Percentiles rank a stretch among this genome's conserved stretches.
Evolutionary conservation across 2,113 vertebrate species (phyloP).

Genomic region (Pogonocichla stellata): DNA sequence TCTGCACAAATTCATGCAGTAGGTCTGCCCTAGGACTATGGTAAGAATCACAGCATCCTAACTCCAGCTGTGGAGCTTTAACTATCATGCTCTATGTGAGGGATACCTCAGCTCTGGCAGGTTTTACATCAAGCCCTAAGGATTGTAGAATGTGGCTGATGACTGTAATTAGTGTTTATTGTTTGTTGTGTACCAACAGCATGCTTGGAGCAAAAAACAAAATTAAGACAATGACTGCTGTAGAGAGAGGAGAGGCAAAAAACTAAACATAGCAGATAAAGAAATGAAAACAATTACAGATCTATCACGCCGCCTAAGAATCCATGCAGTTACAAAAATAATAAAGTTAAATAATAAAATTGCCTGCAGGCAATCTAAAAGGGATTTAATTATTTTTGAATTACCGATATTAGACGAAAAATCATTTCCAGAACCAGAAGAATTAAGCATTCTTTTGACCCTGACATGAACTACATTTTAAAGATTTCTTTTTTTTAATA

Average conservation of each 20-base stretch:
- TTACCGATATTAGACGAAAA: conserved; percentile 23
- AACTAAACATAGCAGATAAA: background rate
- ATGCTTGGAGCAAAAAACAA: background rate
- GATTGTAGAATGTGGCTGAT: background rate
- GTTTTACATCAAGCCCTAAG: background rate
- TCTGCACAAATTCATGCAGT: background rate
- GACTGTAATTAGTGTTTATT: conserved; percentile 16
- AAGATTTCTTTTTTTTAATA: background rate
- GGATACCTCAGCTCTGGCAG: background rate
- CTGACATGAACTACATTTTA: background rate
- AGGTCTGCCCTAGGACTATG: background rate
- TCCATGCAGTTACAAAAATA: conserved; percentile 25
- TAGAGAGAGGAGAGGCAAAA: background rate
- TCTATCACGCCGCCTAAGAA: conserved; percentile 18
- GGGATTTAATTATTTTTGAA: conserved; percentile 50
- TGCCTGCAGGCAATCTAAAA: conserved; percentile 11
- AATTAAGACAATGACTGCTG: background rate
- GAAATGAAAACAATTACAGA: conserved; percentile 40
- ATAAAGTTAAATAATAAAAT: conserved; percentile 55
- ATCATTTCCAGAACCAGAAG: background rate
- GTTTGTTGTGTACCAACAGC: conserved; percentile 21
- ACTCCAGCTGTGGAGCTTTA: background rate
- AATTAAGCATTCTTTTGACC: conserved; percentile 41
- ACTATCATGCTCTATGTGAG: background rate
- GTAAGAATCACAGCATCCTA: background rate